Evolutionary conservation across 2,888 invertebrate genomes (phyloP).

Genomic region (Masnerella sp.): DNA sequence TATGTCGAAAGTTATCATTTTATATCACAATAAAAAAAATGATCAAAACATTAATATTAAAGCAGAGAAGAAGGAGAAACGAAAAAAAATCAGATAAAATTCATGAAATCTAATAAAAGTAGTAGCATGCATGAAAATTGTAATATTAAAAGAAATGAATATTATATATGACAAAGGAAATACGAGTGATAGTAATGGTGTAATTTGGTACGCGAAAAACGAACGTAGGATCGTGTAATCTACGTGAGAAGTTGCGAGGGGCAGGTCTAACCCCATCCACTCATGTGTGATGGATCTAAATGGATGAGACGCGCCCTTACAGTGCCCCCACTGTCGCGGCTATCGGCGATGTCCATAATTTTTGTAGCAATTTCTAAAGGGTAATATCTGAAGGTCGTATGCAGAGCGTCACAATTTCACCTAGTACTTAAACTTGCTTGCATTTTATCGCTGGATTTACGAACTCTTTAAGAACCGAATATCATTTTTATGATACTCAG

Average conservation of each 20-base stretch:
- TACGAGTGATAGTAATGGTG: slow-evolving; percentile 51
- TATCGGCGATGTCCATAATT: slow-evolving; percentile 75
- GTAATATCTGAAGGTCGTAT: slow-evolving; percentile 71
- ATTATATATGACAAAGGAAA: no score
- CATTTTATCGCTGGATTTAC: slow-evolving; percentile 55
- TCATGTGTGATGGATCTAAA: slow-evolving; percentile 78
- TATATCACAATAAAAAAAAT: no score
- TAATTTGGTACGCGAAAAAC: slow-evolving; percentile 53
- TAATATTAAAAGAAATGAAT: no score
- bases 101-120: no score
- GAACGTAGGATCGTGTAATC: slow-evolving; percentile 67
- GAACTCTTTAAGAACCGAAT: slow-evolving; percentile 56
- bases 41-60: no score
- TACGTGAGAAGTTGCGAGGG: slow-evolving; percentile 76
- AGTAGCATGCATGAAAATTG: no score
- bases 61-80: no score
- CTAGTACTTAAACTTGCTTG: slow-evolving; percentile 42
- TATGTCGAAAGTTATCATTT: no score
- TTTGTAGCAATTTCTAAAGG: slow-evolving; percentile 74
- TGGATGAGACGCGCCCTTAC: slow-evolving; percentile 77
- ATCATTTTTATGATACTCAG: slow-evolving; percentile 43
- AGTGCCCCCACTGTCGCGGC: slow-evolving; percentile 63
- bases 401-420: slow-evolving; percentile 45
- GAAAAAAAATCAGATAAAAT: no score
- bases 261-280: slow-evolving; percentile 76